Evolutionary conservation across 2,888 invertebrate genomes (phyloP).

Genomic region (Nowickia ferox): DNA sequence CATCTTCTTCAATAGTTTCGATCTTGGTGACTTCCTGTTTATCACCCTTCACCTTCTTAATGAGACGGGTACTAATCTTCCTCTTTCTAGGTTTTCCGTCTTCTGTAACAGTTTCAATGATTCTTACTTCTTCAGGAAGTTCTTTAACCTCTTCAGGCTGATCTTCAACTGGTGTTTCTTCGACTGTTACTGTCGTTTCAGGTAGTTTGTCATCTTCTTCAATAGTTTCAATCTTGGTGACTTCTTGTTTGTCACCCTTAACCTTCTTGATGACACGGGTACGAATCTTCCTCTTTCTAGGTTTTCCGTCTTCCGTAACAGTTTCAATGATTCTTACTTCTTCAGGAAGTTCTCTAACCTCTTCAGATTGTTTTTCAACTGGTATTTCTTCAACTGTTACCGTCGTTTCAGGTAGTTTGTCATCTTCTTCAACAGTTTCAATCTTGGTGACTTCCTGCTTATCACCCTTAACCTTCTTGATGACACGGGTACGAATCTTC

Average conservation of each 20-base stretch:
- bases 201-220: constrained; percentile 36
- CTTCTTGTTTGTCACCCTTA: constrained; percentile 30
- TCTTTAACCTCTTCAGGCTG: background rate
- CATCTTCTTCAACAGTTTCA: constrained; percentile 37
- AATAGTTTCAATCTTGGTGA: constrained; percentile 31
- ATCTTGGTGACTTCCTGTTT: constrained; percentile 37
- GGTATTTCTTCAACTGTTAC: constrained; percentile 15
- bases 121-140: constrained; percentile 26
- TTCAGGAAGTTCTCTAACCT: constrained; percentile 4
- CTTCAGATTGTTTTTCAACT: constrained; percentile 6
- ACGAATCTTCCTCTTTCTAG: constrained; percentile 20
- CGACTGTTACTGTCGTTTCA: constrained; percentile 20
- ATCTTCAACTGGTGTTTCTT: background rate
- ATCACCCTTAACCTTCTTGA: constrained; percentile 24
- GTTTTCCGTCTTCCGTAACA: constrained; percentile 6
- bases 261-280: constrained; percentile 32
- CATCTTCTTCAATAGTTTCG: constrained; percentile 36
- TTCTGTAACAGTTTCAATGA: constrained; percentile 7
- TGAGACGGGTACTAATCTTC: constrained; percentile 24
- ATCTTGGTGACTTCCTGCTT: constrained; percentile 40
- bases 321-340: constrained; percentile 15
- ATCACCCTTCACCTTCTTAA: constrained; percentile 23
- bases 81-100: constrained; percentile 25
- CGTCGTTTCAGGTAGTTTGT: constrained; percentile 33
- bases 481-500: constrained; percentile 29